Evolutionary conservation across 1,140 invertebrate species (phyloP).

Genomic region (Diuraphis noxia): DNA sequence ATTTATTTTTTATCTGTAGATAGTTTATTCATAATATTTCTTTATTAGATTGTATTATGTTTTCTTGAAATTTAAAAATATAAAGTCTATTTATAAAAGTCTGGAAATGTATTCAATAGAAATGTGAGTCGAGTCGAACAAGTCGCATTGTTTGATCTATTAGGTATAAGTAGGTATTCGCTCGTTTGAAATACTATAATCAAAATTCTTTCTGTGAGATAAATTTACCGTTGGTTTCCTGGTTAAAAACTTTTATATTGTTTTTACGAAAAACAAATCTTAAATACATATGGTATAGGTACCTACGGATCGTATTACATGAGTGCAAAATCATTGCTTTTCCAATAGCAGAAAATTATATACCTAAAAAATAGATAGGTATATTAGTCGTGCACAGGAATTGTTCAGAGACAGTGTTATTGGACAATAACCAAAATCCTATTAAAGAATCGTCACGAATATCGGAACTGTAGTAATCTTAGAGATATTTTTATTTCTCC

Average conservation of each 20-base stretch:
- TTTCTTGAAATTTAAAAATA: too few species aligned
- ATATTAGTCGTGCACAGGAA: background rate
- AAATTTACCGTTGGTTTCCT: background rate
- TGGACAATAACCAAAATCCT: background rate
- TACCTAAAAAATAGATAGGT: background rate
- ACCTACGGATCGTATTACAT: too few species aligned
- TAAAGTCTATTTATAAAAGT: background rate
- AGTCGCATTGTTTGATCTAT: background rate
- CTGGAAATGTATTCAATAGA: too few species aligned
- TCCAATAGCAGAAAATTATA: background rate
- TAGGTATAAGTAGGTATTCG: background rate
- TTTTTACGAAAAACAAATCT: background rate
- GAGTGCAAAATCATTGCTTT: background rate
- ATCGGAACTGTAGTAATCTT: background rate
- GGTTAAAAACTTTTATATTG: background rate
- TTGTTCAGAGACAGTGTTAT: background rate
- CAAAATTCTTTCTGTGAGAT: background rate
- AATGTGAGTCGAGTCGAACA: background rate
- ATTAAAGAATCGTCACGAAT: slow-evolving; percentile 21
- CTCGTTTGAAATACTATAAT: background rate
- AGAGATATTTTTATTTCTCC: background rate
- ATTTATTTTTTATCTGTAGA: background rate
- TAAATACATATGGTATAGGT: background rate
- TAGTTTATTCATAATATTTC: background rate
- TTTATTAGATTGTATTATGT: background rate